These are phyloP conservation scores for Lanius collurio DNA, from an alignment of 2,113 vertebrate genomes.

Conservation along the genomic window DNA sequence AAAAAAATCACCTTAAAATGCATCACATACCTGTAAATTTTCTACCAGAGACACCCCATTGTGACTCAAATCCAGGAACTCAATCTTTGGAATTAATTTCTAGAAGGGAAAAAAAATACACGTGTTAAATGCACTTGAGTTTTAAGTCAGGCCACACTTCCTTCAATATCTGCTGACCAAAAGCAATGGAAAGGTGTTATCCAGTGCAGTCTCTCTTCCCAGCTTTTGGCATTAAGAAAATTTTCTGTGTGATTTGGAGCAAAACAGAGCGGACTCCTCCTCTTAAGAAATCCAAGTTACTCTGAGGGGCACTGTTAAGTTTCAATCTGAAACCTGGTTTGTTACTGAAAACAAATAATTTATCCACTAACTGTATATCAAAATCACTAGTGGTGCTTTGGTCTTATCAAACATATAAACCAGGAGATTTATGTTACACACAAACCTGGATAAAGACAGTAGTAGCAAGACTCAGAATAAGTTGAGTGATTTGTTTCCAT, in stretches of 20 bases:
- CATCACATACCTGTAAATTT: slow-evolving; percentile 86
- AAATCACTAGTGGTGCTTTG: background rate
- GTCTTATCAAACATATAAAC: background rate
- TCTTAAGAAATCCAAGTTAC: background rate
- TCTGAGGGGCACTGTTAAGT: background rate
- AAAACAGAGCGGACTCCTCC: background rate
- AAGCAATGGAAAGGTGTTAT: background rate
- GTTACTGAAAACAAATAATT: background rate
- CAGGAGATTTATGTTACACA: background rate
- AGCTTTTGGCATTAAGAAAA: background rate
- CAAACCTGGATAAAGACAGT: background rate
- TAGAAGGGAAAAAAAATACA: slow-evolving; percentile 45
- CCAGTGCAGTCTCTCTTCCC: background rate
- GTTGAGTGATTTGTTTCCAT: background rate
- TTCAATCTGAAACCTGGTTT: background rate
- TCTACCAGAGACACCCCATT: slow-evolving; percentile 88
- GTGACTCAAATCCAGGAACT: slow-evolving; percentile 95
- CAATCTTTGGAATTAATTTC: slow-evolving; percentile 94
- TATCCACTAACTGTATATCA: background rate
- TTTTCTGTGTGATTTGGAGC: background rate
- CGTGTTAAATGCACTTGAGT: background rate
- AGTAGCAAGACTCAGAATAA: background rate
- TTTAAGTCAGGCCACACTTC: background rate
- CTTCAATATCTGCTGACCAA: background rate
- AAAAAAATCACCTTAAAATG: background rate